Base-by-base conservation (phyloP, 2,113 vertebrate genomes). In the Ochotona curzoniae region DNA sequence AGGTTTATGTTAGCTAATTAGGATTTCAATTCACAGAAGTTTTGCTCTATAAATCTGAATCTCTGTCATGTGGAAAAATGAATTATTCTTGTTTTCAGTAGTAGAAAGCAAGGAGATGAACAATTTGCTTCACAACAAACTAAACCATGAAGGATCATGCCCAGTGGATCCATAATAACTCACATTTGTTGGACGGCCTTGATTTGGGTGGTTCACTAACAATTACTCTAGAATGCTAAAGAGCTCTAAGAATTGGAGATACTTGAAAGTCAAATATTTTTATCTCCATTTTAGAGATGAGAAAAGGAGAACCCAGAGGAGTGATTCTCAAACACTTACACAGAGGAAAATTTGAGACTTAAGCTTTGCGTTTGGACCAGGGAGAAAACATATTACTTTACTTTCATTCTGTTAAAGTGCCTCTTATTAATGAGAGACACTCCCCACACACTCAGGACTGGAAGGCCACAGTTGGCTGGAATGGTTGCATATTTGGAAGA, bases 281-380 rank as follows among this genome's bases (percentile, higher is more conserved):
- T 89, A 81, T 35, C 63, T 23, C 51, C 21, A 60, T 78, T 54
- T 81, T 87, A 73, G 57, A 85, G 35, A 87, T 80, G 61, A 94
- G 66, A 69, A 95, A 79, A 95, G 63, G 20, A 90, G 85, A 83
- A 85, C 61, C 71, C 74, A 78, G 63, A 73, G n/a, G 90, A 70
- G 76, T 70, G 8, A 86, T 86, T 88, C 74, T 89, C n/a, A 57
- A 38, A 88, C 84, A 2, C 44, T 35, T 47, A 51, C 83, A 67
- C 38, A 57, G 5, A 73, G 17, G 23, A 35, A 93, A 81, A 81
- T 74, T 15, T 82, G 44, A 91, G 75, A 83, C 26, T 76, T 38
- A 17, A 20, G 32, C 26, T 86, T 81, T 78, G 25, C 91, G 44
- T n/a, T n/a, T 83, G 67, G 76, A 66, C 30, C 18, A 63, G 11